A percentile compares a stretch with the other conserved stretches of the same genome.
These are phyloP conservation scores for Gonioctena quinquepunctata DNA, from an alignment of 1,140 invertebrate genomes.

Conservation along the genomic window DNA sequence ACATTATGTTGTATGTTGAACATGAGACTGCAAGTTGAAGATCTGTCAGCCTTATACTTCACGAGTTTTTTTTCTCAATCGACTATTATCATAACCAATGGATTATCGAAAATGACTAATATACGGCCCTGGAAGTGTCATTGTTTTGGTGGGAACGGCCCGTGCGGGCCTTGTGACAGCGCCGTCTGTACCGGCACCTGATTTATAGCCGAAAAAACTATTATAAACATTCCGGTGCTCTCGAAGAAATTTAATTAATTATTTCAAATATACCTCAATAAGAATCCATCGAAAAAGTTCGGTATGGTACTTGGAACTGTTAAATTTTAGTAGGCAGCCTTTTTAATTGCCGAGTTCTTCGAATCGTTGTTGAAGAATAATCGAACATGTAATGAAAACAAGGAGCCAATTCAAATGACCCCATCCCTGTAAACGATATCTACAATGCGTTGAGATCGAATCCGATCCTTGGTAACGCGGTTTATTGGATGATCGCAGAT, in stretches of 20 bases:
- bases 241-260: conserved; percentile 52
- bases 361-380: conserved; percentile 15
- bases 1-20: too few species aligned
- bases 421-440: conserved; percentile 23
- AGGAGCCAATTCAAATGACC: conserved; percentile 44
- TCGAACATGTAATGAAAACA: conserved; percentile 10
- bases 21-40: too few species aligned
- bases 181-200: conserved; percentile 46
- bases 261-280: conserved; percentile 50
- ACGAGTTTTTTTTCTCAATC: too few species aligned
- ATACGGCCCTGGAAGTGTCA: conserved; percentile 29
- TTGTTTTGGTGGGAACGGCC: conserved; percentile 40
- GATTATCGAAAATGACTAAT: neutral
- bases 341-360: conserved; percentile 43
- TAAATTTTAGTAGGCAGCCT: conserved; percentile 46
- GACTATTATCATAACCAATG: too few species aligned
- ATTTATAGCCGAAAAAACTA: conserved; percentile 46
- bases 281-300: conserved; percentile 44
- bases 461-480: too few species aligned
- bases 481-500: too few species aligned
- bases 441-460: too few species aligned
- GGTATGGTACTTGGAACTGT: conserved; percentile 47
- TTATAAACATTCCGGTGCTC: conserved; percentile 45
- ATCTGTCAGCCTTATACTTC: too few species aligned
- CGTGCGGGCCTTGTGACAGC: conserved; percentile 41